Conservation (phyloP, 2,888 invertebrate species). For the Rhopalosiphum nymphaeae region DNA sequence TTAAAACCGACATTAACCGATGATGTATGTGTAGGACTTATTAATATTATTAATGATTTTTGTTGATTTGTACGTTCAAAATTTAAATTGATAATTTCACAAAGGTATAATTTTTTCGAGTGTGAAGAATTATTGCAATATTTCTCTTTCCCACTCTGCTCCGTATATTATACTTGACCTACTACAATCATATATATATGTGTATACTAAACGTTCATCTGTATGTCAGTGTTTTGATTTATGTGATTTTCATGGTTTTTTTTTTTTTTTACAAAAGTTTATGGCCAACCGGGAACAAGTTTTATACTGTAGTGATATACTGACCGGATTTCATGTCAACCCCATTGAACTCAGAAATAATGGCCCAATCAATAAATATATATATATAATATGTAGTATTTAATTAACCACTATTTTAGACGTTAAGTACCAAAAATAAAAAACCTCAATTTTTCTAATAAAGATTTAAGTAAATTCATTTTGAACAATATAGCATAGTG, state of each 20-base stretch:
- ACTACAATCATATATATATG: background rate
- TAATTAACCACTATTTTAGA: slow-evolving; percentile 9
- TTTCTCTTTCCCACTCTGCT: background rate
- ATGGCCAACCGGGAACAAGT: slow-evolving; percentile 9
- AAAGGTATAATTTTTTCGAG: background rate
- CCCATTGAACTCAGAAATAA: slow-evolving; percentile 32
- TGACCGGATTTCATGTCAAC: slow-evolving; percentile 47
- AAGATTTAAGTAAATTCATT: background rate
- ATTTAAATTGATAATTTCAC: background rate
- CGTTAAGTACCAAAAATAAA: background rate
- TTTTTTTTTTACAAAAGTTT: slow-evolving; percentile 12
- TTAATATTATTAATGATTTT: background rate
- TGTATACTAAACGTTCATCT: background rate
- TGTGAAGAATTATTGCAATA: background rate
- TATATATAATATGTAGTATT: background rate
- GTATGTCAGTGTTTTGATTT: slow-evolving; percentile 44
- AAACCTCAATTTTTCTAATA: background rate
- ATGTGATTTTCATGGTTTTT: slow-evolving; percentile 34
- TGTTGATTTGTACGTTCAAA: background rate
- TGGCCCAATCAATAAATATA: slow-evolving; percentile 16
- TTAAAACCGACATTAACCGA: background rate
- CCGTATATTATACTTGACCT: slow-evolving; percentile 29
- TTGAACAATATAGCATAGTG: background rate
- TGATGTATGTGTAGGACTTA: background rate
- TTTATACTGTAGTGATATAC: slow-evolving; percentile 20